These are phyloP conservation scores for Pithys albifrons DNA, from an alignment of 2,113 vertebrate genomes.

Conservation along the genomic window DNA sequence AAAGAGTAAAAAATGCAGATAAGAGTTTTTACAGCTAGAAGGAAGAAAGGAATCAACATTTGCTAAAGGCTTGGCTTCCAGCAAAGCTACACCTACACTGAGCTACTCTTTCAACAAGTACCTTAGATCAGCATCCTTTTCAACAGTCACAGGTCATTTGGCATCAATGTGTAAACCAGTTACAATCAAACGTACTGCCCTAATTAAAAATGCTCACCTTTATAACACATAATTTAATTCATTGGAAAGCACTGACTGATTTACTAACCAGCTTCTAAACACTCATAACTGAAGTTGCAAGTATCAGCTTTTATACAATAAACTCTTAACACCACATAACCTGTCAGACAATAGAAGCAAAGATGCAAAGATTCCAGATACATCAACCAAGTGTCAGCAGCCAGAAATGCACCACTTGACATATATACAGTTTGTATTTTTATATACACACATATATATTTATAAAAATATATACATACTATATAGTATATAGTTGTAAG, in stretches of 20 bases:
- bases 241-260: not conserved
- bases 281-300: not conserved
- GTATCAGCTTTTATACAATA: not conserved
- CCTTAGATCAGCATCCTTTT: not conserved
- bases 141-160: not conserved
- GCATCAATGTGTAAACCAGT: not conserved
- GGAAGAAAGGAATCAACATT: not conserved
- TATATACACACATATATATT: not conserved
- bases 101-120: not conserved
- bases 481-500: not conserved
- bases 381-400: not conserved
- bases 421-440: not conserved
- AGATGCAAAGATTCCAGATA: not conserved
- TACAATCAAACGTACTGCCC: not conserved
- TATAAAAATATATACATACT: not conserved
- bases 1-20: not conserved
- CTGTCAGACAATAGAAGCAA: not conserved
- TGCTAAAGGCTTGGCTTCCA: not conserved
- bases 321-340: not conserved
- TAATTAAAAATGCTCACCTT: not conserved
- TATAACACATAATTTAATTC: not conserved
- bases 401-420: not conserved
- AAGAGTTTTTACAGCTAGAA: not conserved
- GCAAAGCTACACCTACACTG: not conserved
- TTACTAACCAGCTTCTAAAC: not conserved